Percentiles rank a stretch among this genome's conserved stretches.
Conservation (phyloP, 2,113 vertebrate species). For the Typhlomys cinereus region DNA sequence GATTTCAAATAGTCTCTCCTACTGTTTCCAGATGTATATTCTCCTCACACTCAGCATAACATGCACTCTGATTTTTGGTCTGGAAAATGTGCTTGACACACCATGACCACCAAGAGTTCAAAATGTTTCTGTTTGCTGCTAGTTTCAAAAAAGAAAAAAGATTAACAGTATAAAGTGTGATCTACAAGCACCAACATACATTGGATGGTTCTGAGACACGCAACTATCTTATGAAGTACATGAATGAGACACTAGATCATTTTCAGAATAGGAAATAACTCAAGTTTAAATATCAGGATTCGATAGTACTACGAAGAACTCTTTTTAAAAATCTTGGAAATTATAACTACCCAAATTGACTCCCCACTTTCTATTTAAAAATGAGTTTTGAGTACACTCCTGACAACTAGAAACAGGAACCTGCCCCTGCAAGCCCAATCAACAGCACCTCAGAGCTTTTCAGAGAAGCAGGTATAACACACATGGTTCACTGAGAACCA, state of each 20-base stretch:
- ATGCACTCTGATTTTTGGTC: neutral
- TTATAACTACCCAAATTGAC: neutral
- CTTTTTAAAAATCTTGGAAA: neutral
- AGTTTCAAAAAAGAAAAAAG: neutral
- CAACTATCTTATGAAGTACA: neutral
- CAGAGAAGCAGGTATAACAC: neutral
- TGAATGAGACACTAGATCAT: neutral
- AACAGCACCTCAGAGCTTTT: neutral
- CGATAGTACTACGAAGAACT: neutral
- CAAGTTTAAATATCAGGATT: conserved; percentile 8
- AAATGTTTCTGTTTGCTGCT: neutral
- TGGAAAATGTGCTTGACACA: neutral
- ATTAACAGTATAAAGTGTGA: neutral
- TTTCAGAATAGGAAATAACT: neutral
- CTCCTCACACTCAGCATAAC: neutral
- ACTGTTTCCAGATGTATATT: neutral
- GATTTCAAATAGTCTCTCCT: conserved; percentile 10
- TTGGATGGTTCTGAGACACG: neutral
- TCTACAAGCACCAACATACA: neutral
- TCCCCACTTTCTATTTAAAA: conserved; percentile 9
- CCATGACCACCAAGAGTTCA: neutral
- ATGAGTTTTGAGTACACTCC: neutral
- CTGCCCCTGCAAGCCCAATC: neutral
- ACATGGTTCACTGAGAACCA: neutral
- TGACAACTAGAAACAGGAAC: neutral